Base-by-base conservation (phyloP, 2,113 vertebrate genomes). In the Bubalus kerabau region DNA sequence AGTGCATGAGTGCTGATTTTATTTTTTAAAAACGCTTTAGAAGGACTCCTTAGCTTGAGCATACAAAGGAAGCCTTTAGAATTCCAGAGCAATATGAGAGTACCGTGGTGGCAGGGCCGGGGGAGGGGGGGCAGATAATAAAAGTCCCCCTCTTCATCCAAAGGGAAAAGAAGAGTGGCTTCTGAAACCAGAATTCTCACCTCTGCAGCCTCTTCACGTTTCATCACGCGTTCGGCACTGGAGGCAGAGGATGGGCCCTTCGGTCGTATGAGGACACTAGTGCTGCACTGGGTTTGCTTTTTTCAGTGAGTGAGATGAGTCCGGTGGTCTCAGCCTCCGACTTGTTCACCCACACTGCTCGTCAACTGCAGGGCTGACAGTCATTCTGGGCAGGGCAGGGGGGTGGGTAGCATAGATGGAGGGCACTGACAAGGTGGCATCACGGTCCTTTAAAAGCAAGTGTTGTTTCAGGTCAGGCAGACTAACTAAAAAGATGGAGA, bases 171-270 rank as follows among this genome's bases (percentile, higher is more conserved):
- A 89, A 96, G 7, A 21, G 94, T 81, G n/a, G 59, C 84, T 96
- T 94, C 71, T 96, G 52, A 97, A 89, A 67, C 83, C 48, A 81
- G 93, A 95, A 64, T 91, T 56, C 64, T 96, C 95, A 92, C 86
- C 88, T 96, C 91, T 76, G 89, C 96, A 43, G 67, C 94, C 96
- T 60, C 2, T 2, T 90, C 59, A 57, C 83, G 36, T 32, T 94
- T 67, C 87, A 67, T 92, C 76, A n/a, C 4, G 17, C 1, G 6
- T 32, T 78, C 52, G 6, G 28, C 74, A 6, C 1, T 50, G 43
- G 93, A 88, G 82, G 81, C 46, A 67, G 92, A 91, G 48, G 91
- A 13, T 76, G 62, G 92, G 36, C 50, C 87, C 71, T 93, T 86
- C 86, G 92, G 71, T 80, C 80, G 59, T 60, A 1, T 4, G 14